Conservation (phyloP, 2,113 vertebrate genomes). For the Dunckerocampus dactyliophorus region DNA sequence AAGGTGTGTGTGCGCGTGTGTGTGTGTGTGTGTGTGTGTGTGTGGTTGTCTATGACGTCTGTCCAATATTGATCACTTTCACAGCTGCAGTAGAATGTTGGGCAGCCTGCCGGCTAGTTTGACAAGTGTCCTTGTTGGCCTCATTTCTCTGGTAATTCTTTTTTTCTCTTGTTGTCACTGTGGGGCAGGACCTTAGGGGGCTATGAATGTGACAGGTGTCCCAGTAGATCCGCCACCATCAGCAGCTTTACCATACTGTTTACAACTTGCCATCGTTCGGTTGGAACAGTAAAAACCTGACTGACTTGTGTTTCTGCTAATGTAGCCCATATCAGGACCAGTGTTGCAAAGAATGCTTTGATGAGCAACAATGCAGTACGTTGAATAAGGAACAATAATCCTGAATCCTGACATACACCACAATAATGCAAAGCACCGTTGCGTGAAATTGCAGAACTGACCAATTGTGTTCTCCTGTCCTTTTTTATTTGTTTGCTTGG, state of each 20-base stretch:
- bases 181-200: constrained; percentile 37
- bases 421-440: constrained; percentile 68
- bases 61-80: constrained; percentile 59
- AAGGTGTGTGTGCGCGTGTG: constrained; percentile 23
- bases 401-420: constrained; percentile 68
- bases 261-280: neutral
- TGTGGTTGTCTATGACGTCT: constrained; percentile 14
- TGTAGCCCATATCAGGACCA: neutral
- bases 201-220: constrained; percentile 49
- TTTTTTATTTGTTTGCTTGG: constrained; percentile 61
- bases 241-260: neutral
- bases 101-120: constrained; percentile 47
- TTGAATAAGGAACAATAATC: constrained; percentile 54
- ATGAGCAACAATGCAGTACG: neutral
- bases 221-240: constrained; percentile 36
- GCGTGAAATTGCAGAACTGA: constrained; percentile 78
- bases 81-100: constrained; percentile 29
- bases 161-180: constrained; percentile 31
- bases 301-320: neutral
- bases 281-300: neutral
- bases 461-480: constrained; percentile 65
- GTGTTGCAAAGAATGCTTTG: constrained; percentile 12
- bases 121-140: constrained; percentile 67
- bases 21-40: constrained; percentile 3
- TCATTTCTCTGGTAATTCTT: constrained; percentile 34